These are phyloP conservation scores for Dolomedes plantarius DNA, from an alignment of 2,888 invertebrate species.

Conservation along the genomic window DNA sequence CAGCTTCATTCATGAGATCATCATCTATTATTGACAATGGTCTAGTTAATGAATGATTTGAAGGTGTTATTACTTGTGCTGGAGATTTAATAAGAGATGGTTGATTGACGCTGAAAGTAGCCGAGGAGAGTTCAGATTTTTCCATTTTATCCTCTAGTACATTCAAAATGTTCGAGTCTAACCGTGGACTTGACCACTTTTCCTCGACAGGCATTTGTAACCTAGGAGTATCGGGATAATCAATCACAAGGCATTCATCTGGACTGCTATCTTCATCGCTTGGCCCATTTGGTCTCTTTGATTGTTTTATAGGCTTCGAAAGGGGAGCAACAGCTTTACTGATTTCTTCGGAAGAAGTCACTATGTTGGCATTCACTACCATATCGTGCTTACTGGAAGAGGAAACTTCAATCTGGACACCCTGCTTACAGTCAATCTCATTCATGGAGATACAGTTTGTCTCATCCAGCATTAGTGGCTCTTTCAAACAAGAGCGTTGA, in stretches of 20 bases:
- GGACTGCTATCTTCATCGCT: slow-evolving; percentile 75
- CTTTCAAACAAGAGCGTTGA: slow-evolving; percentile 27
- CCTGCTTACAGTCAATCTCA: slow-evolving; percentile 50
- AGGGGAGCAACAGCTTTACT: slow-evolving; percentile 34
- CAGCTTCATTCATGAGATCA: slow-evolving; percentile 91
- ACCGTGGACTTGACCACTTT: slow-evolving; percentile 69
- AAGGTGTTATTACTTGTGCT: slow-evolving; percentile 80
- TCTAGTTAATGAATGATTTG: slow-evolving; percentile 79
- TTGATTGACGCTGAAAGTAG: slow-evolving; percentile 76
- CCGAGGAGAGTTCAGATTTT: slow-evolving; percentile 66
- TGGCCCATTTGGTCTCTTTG: slow-evolving; percentile 45
- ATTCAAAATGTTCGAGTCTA: slow-evolving; percentile 51
- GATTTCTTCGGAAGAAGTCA: slow-evolving; percentile 59
- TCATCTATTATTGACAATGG: slow-evolving; percentile 89
- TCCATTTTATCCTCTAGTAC: slow-evolving; percentile 53
- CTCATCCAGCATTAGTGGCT: slow-evolving; percentile 34
- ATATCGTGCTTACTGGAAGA: slow-evolving; percentile 50
- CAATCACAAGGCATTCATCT: slow-evolving; percentile 77
- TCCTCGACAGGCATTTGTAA: slow-evolving; percentile 50
- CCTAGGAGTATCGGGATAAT: slow-evolving; percentile 75
- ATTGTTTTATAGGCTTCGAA: slow-evolving; percentile 38
- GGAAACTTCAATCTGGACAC: slow-evolving; percentile 45
- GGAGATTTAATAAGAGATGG: slow-evolving; percentile 73
- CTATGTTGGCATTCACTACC: slow-evolving; percentile 33
- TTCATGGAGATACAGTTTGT: slow-evolving; percentile 37